Base-by-base conservation (phyloP, 2,113 vertebrate species). In the Paraplagusia blochii region DNA sequence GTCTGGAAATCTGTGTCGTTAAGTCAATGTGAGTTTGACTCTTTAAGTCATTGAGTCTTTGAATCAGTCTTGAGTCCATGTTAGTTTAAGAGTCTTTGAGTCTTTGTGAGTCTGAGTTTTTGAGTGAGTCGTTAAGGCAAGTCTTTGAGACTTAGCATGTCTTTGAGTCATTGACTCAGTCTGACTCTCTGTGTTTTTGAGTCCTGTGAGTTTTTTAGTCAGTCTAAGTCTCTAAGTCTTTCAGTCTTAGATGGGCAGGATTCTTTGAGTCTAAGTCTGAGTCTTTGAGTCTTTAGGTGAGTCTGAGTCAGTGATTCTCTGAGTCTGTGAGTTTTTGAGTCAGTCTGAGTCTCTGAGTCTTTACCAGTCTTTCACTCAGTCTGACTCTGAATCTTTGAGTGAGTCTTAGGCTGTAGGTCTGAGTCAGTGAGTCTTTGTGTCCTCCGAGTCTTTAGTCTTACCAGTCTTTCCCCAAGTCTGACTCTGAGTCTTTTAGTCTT, bases 241-340 rank as follows among this genome's bases (percentile, higher is more conserved):
- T n/a, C 50, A 9, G 9, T 39, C 63, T n/a, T n/a, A n/a, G n/a
- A n/a, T n/a, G n/a, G n/a, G n/a, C n/a, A n/a, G n/a, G n/a, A n/a
- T n/a, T n/a, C n/a, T n/a, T n/a, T n/a, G n/a, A n/a, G n/a, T n/a
- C n/a, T n/a, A n/a, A n/a, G n/a, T 69, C 43, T 57, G 3, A 29
- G 22, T 29, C 22, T 2, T 29, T 29, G 22, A 4, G 3, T 2
- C 3, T 29, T 6, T 2, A 4, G 2, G 38, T 39, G 35, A 45
- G 47, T 35, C 54, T 55, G 47, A 2, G 42, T 4, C 11, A 56
- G 38, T 47, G 66, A 65, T 66, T 67, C n/a, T 53, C 71, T 79
- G 45, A 34, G 18, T 29, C 40, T 44, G 5, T 66, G 60, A 51
- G 63, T n/a, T n/a, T 14, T 17, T 52, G 65, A 53, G 59, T 22